A percentile compares a stretch with the other conserved stretches of the same genome.
Evolutionary conservation across 2,888 invertebrate species (phyloP).

Genomic region (Strigamia transsilvanica): DNA sequence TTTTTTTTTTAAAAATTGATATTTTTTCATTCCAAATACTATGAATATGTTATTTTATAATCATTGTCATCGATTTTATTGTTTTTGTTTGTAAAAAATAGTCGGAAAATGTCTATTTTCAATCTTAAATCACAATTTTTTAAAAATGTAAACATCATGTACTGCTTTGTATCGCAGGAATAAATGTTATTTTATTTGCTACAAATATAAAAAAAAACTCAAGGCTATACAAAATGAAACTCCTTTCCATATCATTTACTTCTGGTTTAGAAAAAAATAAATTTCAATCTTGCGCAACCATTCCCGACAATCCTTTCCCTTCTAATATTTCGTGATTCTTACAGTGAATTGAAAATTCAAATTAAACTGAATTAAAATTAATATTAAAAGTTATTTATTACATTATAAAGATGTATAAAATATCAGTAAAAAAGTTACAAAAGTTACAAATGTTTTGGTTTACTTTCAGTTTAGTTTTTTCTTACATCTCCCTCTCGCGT

Average conservation of each 20-base stretch:
- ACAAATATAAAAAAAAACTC: background rate
- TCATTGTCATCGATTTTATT: conserved; percentile 5
- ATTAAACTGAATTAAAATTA: background rate
- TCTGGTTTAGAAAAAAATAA: background rate
- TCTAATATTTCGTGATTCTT: background rate
- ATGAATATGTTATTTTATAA: background rate
- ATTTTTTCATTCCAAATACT: background rate
- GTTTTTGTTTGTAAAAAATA: background rate
- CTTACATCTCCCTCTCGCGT: background rate
- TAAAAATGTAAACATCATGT: background rate
- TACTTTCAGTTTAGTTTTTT: background rate
- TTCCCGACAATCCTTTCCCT: background rate
- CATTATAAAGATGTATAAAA: background rate
- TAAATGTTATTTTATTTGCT: background rate
- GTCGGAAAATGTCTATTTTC: background rate
- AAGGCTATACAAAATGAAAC: background rate
- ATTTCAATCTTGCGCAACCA: background rate
- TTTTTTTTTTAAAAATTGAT: background rate
- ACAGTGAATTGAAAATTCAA: background rate
- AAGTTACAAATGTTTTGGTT: background rate
- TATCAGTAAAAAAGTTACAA: conserved; percentile 7
- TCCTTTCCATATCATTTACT: background rate
- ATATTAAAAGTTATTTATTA: background rate
- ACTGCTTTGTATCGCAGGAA: background rate
- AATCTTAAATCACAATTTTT: background rate